Evolutionary conservation across 2,888 invertebrate species (phyloP).

Genomic region (Drosophila ustulata): DNA sequence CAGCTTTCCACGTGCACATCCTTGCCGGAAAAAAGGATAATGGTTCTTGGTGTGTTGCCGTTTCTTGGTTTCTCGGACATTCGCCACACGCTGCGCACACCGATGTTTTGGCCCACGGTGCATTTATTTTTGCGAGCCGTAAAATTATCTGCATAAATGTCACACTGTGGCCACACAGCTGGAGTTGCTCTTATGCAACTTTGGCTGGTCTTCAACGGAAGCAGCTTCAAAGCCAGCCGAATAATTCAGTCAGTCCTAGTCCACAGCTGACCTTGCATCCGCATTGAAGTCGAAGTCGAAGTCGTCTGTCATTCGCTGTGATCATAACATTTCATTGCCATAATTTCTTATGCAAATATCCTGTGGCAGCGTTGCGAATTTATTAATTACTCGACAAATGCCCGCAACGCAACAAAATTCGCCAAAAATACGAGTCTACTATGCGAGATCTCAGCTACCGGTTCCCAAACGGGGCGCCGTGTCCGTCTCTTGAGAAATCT

Average conservation of each 20-base stretch:
- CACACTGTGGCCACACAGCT: constrained; percentile 53
- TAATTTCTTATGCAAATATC: constrained; percentile 83
- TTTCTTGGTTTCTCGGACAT: constrained; percentile 71
- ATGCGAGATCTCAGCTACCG: constrained; percentile 44
- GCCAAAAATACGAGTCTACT: constrained; percentile 1
- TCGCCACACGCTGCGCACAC: constrained; percentile 70
- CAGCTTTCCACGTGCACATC: constrained; percentile 68
- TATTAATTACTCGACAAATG: constrained; percentile 79
- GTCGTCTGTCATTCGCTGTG: constrained; percentile 74
- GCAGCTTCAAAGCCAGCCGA: neutral
- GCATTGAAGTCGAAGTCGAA: neutral
- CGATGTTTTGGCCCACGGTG: constrained; percentile 77
- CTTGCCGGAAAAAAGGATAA: constrained; percentile 48
- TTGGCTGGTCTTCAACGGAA: neutral
- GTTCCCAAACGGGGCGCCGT: constrained; percentile 48
- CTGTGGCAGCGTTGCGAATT: constrained; percentile 80
- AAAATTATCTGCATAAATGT: constrained; percentile 74
- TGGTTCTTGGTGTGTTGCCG: constrained; percentile 44
- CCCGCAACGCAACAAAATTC: constrained; percentile 15
- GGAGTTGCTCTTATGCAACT: constrained; percentile 15
- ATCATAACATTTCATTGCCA: constrained; percentile 83
- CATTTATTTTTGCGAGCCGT: constrained; percentile 53
- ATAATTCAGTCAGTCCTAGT: neutral
- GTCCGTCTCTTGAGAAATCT: constrained; percentile 38
- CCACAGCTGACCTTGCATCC: neutral